Evolutionary conservation across 2,113 vertebrate genomes (phyloP).

Genomic region (Leptobrachium leishanense): DNA sequence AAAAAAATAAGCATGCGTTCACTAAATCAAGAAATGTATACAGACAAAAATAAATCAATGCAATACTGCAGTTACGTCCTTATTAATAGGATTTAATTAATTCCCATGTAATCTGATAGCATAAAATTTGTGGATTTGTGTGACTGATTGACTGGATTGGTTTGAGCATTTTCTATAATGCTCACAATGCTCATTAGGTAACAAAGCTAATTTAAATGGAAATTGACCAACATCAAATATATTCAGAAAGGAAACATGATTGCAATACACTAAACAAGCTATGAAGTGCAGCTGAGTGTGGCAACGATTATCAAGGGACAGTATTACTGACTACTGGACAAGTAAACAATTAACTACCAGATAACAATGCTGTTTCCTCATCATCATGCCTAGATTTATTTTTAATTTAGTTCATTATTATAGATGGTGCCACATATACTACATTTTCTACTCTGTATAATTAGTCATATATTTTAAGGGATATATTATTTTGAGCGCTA

Average conservation of each 20-base stretch:
- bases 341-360: slow-evolving; percentile 59
- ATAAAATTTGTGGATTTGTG: neutral
- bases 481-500: too few species aligned
- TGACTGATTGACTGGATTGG: neutral
- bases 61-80: neutral
- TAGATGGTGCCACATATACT: too few species aligned
- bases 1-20: too few species aligned
- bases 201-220: slow-evolving; percentile 64
- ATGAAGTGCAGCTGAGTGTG: slow-evolving; percentile 65
- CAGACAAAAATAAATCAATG: neutral
- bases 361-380: slow-evolving; percentile 62
- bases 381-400: slow-evolving; percentile 29
- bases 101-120: neutral
- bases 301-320: slow-evolving; percentile 62
- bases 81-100: neutral
- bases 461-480: too few species aligned
- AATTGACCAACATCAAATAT: slow-evolving; percentile 67
- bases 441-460: too few species aligned
- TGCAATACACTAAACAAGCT: slow-evolving; percentile 61
- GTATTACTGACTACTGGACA: slow-evolving; percentile 53
- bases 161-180: neutral
- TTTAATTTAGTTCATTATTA: too few species aligned
- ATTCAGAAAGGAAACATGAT: slow-evolving; percentile 59
- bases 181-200: slow-evolving; percentile 59
- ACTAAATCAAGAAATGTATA: too few species aligned